Conservation (phyloP, 2,797 vertebrate genomes). For the Sibirionetta formosa region DNA sequence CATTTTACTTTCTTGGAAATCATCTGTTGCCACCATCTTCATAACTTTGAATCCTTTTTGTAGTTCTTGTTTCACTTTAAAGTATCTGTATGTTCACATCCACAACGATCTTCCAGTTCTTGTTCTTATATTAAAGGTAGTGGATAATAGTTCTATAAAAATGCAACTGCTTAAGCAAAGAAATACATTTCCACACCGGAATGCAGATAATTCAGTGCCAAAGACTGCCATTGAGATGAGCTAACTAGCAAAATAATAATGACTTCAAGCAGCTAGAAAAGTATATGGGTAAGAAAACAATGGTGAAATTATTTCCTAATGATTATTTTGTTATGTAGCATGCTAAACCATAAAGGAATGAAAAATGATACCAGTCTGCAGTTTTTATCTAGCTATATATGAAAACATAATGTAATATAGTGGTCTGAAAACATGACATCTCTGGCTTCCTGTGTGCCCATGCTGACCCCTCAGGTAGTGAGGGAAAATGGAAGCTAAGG, state of each 20-base stretch:
- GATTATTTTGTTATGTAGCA: not conserved
- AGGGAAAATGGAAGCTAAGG: not conserved
- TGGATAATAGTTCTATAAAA: slow-evolving; percentile 9
- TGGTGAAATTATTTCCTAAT: not conserved
- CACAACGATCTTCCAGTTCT: not conserved
- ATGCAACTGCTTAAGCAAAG: slow-evolving; percentile 1
- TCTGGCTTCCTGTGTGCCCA: accelerated
- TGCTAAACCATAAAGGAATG: not conserved
- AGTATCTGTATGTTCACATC: not conserved
- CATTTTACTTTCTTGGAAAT: not conserved
- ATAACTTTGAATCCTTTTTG: not conserved
- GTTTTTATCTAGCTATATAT: not conserved
- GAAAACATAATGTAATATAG: not conserved
- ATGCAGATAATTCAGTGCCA: not conserved
- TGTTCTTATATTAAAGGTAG: not conserved
- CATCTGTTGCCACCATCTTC: not conserved
- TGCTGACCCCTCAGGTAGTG: not conserved
- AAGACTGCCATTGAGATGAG: not conserved
- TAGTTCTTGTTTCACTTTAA: not conserved
- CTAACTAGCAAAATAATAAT: not conserved
- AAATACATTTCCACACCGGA: not conserved
- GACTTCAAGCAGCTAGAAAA: not conserved
- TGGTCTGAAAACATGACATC: not conserved
- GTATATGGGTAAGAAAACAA: not conserved
- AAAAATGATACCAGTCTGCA: not conserved